These are phyloP conservation scores for Rhynchomys soricoides DNA, from an alignment of 2,113 vertebrate species.

Conservation along the genomic window DNA sequence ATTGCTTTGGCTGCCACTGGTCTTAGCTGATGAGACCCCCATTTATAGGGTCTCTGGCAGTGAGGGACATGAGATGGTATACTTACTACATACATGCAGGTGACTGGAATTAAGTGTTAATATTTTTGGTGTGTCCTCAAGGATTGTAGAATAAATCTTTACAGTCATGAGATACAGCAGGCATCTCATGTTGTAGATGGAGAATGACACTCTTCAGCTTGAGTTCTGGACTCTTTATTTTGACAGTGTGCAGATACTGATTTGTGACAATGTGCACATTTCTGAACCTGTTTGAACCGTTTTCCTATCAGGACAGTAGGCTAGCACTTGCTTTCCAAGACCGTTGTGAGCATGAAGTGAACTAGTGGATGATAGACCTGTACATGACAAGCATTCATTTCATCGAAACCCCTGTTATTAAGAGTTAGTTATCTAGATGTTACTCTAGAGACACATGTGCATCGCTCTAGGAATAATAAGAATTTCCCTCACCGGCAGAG, in stretches of 20 bases:
- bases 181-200: neutral
- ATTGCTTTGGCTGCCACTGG: fast-evolving
- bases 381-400: neutral
- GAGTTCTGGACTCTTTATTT: neutral
- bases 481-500: neutral
- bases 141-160: conserved; percentile 10
- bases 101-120: neutral
- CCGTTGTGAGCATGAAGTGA: neutral
- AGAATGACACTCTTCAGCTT: neutral
- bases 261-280: neutral
- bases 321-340: neutral
- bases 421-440: neutral
- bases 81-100: fast-evolving
- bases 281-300: neutral
- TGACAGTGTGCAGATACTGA: neutral
- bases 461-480: neutral
- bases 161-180: neutral
- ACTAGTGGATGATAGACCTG: fast-evolving
- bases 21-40: neutral
- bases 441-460: neutral
- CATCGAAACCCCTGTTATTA: neutral
- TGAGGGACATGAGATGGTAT: fast-evolving
- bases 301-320: neutral
- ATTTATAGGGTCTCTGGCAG: neutral
- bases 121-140: neutral